Percentiles rank a stretch among this genome's conserved stretches.
Conservation (phyloP, 2,797 vertebrate genomes). For the Ctenopoma multispine region DNA sequence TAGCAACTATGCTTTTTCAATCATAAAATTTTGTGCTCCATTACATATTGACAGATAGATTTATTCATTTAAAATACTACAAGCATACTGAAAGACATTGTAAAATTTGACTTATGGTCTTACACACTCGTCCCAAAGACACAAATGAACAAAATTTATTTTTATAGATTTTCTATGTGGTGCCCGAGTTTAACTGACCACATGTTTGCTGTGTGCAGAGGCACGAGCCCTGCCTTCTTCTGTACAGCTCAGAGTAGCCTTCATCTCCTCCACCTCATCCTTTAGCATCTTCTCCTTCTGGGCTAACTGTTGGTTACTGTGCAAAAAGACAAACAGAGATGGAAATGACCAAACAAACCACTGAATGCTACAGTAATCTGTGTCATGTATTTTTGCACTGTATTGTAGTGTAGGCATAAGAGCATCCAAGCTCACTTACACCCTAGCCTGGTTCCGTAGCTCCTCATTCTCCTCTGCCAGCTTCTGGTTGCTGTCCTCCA, state of each 20-base stretch:
- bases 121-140: no score
- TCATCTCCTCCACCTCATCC: conserved; percentile 94
- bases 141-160: neutral
- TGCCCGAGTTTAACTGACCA: conserved; percentile 77
- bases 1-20: neutral
- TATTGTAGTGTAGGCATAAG: neutral
- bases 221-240: conserved; percentile 85
- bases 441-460: conserved; percentile 82
- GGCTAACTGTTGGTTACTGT: conserved; percentile 88
- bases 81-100: no score
- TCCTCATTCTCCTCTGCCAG: conserved; percentile 87
- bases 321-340: neutral
- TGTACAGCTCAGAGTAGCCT: conserved; percentile 81
- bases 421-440: conserved; percentile 71
- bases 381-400: no score
- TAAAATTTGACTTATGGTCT: no score
- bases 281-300: conserved; percentile 88
- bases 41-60: no score
- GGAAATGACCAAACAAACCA: neutral
- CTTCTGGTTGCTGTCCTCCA: conserved; percentile 89
- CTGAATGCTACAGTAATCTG: neutral
- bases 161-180: neutral
- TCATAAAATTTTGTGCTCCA: no score
- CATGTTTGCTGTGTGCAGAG: conserved; percentile 85
- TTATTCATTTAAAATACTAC: neutral